These are phyloP conservation scores for Eudemis profundana DNA, from an alignment of 2,888 invertebrate species.

Conservation along the genomic window DNA sequence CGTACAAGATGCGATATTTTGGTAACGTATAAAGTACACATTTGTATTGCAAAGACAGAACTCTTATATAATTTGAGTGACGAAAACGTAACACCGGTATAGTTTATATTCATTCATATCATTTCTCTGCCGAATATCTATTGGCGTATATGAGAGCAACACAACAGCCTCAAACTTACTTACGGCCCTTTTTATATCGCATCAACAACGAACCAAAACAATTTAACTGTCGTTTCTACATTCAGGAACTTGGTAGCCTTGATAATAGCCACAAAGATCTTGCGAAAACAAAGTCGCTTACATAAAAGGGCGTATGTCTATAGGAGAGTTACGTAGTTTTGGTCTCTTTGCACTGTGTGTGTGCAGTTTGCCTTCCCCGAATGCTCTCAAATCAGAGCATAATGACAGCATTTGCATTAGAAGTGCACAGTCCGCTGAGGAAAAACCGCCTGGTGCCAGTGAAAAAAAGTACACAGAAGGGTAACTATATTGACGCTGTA, in stretches of 20 bases:
- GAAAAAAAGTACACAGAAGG: conserved; percentile 16
- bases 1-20: too few relatives aligned
- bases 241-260: not conserved
- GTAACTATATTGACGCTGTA: too few relatives aligned
- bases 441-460: conserved; percentile 47
- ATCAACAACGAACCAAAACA: not conserved
- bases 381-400: conserved; percentile 75
- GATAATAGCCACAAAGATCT: conserved; percentile 11
- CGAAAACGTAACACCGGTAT: too few relatives aligned
- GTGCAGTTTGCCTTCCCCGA: conserved; percentile 61
- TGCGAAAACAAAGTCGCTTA: conserved; percentile 8
- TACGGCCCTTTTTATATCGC: not conserved
- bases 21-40: too few relatives aligned
- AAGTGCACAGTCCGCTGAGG: conserved; percentile 64
- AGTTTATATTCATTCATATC: too few relatives aligned
- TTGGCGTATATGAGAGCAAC: not conserved
- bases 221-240: not conserved
- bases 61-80: too few relatives aligned
- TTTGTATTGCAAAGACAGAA: too few relatives aligned
- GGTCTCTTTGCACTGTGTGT: conserved; percentile 48
- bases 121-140: too few relatives aligned
- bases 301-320: conserved; percentile 3
- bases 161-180: not conserved
- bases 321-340: conserved; percentile 8
- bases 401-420: conserved; percentile 72